phyloP scores from a whole-genome alignment of 2,113 vertebrate genomes.

The Charina bottae region DNA sequence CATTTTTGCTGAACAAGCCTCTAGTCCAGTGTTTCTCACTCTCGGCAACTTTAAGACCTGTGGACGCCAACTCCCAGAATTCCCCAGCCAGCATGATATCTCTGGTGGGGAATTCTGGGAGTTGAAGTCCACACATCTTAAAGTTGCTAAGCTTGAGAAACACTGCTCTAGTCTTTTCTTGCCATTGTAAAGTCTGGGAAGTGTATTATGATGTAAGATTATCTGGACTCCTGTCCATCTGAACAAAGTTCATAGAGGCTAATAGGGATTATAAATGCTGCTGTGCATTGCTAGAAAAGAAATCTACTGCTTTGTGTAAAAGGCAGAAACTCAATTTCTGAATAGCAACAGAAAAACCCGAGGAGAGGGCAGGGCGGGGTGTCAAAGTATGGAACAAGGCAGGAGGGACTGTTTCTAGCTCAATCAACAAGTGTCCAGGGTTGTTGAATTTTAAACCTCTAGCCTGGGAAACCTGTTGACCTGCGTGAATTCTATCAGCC shows the following conservation, averaged over 20 bases:
- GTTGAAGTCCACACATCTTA: no score
- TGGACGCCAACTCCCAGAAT: no score
- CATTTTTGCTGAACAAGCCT: background rate
- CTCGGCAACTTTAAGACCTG: no score
- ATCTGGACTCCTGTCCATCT: background rate
- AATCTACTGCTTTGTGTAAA: background rate
- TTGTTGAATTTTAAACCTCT: slow-evolving; percentile 47
- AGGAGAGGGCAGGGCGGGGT: no score
- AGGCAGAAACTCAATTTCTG: background rate
- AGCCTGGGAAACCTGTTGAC: slow-evolving; percentile 41
- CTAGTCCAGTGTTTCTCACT: no score
- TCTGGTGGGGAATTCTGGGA: no score
- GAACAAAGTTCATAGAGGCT: background rate
- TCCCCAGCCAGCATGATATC: no score
- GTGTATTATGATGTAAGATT: background rate
- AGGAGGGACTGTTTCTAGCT: slow-evolving; percentile 16
- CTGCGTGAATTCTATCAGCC: slow-evolving; percentile 43
- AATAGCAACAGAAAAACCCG: no score
- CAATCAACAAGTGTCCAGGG: slow-evolving; percentile 35
- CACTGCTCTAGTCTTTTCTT: background rate
- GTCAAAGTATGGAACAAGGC: background rate
- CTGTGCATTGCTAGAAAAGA: background rate
- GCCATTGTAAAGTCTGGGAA: background rate
- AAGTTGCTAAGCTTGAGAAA: no score
- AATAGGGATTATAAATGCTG: background rate